A percentile compares a stretch with the other conserved stretches of the same genome.
phyloP scores from a whole-genome alignment of 2,888 invertebrate species.

The Augochlorella aurata region DNA sequence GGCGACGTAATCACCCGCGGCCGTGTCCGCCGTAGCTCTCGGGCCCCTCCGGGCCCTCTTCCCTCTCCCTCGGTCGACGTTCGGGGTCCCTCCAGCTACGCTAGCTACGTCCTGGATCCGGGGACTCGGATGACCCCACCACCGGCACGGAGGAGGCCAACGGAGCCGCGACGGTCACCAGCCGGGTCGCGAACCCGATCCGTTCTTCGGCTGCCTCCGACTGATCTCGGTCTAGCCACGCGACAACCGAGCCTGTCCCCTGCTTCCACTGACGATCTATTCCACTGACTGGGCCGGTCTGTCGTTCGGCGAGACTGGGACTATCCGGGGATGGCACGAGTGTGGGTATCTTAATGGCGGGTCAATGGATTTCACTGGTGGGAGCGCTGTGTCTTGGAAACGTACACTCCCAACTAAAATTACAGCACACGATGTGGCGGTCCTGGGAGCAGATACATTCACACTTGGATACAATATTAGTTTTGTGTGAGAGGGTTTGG shows the following conservation, averaged over 20 bases:
- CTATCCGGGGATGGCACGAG: neutral
- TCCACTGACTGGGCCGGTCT: neutral
- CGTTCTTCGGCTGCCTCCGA: slow-evolving; percentile 23
- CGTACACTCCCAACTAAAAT: neutral
- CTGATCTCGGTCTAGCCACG: slow-evolving; percentile 57
- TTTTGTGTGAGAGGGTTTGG: too few relatives aligned
- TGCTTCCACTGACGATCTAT: slow-evolving; percentile 6
- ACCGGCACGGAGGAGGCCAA: slow-evolving; percentile 11
- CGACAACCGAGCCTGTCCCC: slow-evolving; percentile 66
- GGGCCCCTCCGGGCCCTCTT: slow-evolving; percentile 68
- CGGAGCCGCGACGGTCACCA: slow-evolving; percentile 60
- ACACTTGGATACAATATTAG: too few relatives aligned
- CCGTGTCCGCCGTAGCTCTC: slow-evolving; percentile 73
- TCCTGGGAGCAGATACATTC: too few relatives aligned
- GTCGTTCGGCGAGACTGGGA: slow-evolving; percentile 5
- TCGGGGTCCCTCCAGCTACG: slow-evolving; percentile 47
- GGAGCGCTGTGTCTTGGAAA: neutral
- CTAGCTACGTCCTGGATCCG: slow-evolving; percentile 35
- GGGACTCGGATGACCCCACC: slow-evolving; percentile 44
- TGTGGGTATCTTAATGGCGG: neutral
- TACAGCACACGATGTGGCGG: too few relatives aligned
- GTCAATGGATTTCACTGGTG: neutral
- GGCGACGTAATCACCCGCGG: slow-evolving; percentile 81
- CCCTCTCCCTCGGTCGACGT: slow-evolving; percentile 50
- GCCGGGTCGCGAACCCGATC: slow-evolving; percentile 67